A percentile compares a stretch with the other conserved stretches of the same genome.
These are phyloP conservation scores for Rhimphoctona megacephalus DNA, from an alignment of 2,888 invertebrate genomes.

Conservation along the genomic window DNA sequence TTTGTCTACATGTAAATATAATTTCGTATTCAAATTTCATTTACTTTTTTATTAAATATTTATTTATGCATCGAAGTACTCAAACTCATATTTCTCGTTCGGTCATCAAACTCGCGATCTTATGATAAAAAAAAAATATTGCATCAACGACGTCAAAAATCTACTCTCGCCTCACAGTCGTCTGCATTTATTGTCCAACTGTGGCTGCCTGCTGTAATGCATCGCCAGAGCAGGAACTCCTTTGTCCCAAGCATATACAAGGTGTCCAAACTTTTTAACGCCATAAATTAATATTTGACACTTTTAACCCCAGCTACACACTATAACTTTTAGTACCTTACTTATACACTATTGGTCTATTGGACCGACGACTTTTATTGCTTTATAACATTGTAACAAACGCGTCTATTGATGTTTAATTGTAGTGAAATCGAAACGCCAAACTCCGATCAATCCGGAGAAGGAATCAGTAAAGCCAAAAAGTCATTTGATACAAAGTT, in stretches of 20 bases:
- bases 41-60: neutral
- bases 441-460: no score
- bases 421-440: no score
- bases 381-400: no score
- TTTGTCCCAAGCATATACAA: constrained; percentile 57
- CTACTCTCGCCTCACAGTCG: constrained; percentile 8
- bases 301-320: no score
- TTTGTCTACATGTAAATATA: neutral
- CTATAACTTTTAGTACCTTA: no score
- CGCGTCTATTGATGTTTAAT: no score
- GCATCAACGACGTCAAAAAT: constrained; percentile 21
- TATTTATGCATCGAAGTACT: neutral
- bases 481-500: no score
- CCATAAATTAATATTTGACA: neutral
- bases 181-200: constrained; percentile 58
- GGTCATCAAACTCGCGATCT: neutral
- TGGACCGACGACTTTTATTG: no score
- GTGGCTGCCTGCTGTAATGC: constrained; percentile 38
- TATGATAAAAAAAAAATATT: constrained; percentile 2
- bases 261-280: neutral
- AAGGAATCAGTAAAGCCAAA: no score
- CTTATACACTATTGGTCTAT: no score
- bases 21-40: neutral
- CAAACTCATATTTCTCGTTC: neutral
- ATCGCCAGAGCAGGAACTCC: constrained; percentile 56